Evolutionary conservation across 2,888 invertebrate species (phyloP).

Genomic region (Antheraea assamensis): DNA sequence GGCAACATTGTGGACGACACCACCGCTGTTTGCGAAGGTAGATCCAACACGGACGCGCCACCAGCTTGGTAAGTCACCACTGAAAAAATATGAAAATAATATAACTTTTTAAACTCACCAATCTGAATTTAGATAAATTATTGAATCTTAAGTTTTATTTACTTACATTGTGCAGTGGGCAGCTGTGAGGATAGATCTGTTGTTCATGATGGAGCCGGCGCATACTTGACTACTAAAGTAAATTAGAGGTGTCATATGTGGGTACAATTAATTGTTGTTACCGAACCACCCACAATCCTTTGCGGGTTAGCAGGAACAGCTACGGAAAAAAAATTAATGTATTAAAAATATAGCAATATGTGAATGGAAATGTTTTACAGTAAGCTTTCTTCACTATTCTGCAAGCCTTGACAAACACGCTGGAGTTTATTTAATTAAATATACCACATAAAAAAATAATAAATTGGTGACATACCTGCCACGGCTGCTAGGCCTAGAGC

Average conservation of each 20-base stretch:
- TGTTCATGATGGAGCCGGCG: slow-evolving; percentile 46
- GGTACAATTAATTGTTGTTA: slow-evolving; percentile 42
- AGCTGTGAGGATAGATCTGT: slow-evolving; percentile 44
- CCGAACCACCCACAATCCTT: slow-evolving; percentile 47
- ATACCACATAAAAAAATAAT: neutral
- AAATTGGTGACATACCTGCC: neutral
- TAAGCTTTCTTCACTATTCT: too few species aligned
- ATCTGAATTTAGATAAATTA: neutral
- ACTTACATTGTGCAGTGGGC: slow-evolving; percentile 51
- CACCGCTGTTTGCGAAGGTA: slow-evolving; percentile 40
- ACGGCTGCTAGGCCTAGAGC: neutral
- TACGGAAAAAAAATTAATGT: slow-evolving; percentile 22
- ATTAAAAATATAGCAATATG: neutral
- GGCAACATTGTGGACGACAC: slow-evolving; percentile 31
- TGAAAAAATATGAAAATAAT: slow-evolving; percentile 24
- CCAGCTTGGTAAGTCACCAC: slow-evolving; percentile 28
- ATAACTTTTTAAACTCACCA: neutral
- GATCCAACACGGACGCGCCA: slow-evolving; percentile 45
- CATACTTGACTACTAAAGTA: slow-evolving; percentile 32
- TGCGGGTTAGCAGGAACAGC: slow-evolving; percentile 35
- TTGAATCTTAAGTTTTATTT: too few species aligned
- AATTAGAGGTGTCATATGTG: slow-evolving; percentile 36
- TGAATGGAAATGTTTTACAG: neutral
- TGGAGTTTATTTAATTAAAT: too few species aligned
- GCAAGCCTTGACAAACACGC: too few species aligned